Evolutionary conservation across 2,888 invertebrate genomes (phyloP), one percentile per base, ranked within the genome.

Genomic region (Brachynemurus nebulosus): DNA sequence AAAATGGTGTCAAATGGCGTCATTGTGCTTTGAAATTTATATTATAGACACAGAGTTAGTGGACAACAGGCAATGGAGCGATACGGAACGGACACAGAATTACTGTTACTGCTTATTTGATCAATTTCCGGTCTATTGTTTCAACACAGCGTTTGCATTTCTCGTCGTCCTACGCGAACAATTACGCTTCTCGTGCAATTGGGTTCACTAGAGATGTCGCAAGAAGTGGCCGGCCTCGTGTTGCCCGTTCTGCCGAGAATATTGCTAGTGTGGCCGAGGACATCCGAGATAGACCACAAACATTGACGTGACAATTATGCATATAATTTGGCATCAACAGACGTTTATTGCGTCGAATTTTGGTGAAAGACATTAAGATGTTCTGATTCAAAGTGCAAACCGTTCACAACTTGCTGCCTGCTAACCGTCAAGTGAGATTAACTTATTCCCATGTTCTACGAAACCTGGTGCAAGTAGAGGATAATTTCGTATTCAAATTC

Each of bases 231-330:
- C 45, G 42, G 27, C 21, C 33, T 23, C 34, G 44, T 33, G 40
- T 34, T 40, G 46, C 46, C 34, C 48, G 48, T 48, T 48, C 44
- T 23, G 30, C 35, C 33, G 47, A 51, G 34, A 48, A 47, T 44
- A 51, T 51, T 43, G 48, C 48, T 16, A 44, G 47, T 50, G 45
- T 42, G 14, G 48, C 48, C 38, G 41, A 45, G n/a, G 47, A 48
- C 37, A 42, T 48, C 46, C 23, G 23, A 23, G 23, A 23, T 6
- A 7, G 7, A 9, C 6, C 6, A 9, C 6, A 58, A 59, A 46
- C 54, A 49, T n/a, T 36, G 51, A 14, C 52, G 52, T 30, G 9
- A 35, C n/a, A n/a, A n/a, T 43, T 20, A 40, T 43, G 14, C 12
- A 40, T 3, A 17, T 40, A 40, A 35, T 45, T 45, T 35, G 41